A percentile compares a stretch with the other conserved stretches of the same genome.
These are phyloP conservation scores for Hiodon alosoides DNA, from an alignment of 2,113 vertebrate genomes.

Conservation along the genomic window DNA sequence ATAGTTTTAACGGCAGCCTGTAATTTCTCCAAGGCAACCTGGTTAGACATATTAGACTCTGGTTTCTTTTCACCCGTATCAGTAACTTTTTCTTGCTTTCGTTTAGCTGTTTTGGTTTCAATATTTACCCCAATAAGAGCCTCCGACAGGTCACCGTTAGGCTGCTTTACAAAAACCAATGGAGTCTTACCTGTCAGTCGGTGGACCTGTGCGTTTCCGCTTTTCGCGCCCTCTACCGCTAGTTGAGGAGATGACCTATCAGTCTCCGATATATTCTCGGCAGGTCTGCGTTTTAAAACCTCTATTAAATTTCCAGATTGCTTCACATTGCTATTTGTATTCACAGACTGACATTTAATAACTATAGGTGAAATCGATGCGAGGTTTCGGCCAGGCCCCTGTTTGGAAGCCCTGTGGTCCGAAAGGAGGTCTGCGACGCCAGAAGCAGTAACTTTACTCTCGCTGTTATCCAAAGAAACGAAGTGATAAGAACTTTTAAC, in stretches of 20 bases:
- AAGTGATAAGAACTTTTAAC: constrained; percentile 84
- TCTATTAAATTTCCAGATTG: constrained; percentile 43
- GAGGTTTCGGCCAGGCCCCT: constrained; percentile 39
- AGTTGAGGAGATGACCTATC: constrained; percentile 43
- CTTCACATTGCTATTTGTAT: constrained; percentile 58
- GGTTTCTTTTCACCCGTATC: constrained; percentile 57
- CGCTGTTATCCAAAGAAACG: constrained; percentile 73
- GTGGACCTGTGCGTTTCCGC: constrained; percentile 53
- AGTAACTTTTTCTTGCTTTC: constrained; percentile 57
- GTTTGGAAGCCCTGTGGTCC: constrained; percentile 64
- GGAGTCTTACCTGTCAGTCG: constrained; percentile 60
- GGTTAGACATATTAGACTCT: constrained; percentile 50
- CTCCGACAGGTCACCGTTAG: constrained; percentile 54
- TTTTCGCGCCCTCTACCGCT: constrained; percentile 56
- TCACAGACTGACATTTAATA: constrained; percentile 87
- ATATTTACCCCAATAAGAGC: constrained; percentile 56
- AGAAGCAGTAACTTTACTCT: constrained; percentile 47
- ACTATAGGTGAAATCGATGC: constrained; percentile 78
- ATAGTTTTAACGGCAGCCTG: constrained; percentile 90
- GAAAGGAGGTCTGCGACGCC: constrained; percentile 51
- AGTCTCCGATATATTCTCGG: constrained; percentile 30
- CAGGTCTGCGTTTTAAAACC: constrained; percentile 23
- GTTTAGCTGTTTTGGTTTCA: constrained; percentile 60
- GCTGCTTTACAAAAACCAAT: constrained; percentile 54
- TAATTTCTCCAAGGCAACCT: constrained; percentile 79